phyloP scores from a whole-genome alignment of 2,113 vertebrate species.

The Brachypteracias leptosomus region DNA sequence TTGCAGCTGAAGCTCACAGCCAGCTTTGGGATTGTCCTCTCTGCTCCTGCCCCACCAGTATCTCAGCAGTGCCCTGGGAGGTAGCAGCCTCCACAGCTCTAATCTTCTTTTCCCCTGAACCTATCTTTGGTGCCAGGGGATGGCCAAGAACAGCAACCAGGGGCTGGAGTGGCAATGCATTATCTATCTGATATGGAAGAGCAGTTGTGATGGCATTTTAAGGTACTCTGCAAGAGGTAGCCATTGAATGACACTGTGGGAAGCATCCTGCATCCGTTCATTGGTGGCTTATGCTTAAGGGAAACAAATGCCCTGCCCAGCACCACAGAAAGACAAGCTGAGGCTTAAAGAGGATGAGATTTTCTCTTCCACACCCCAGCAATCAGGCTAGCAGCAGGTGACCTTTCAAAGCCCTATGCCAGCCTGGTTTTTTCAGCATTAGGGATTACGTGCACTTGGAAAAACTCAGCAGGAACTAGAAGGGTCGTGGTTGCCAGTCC shows the following conservation, averaged over 20 bases:
- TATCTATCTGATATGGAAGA: neutral
- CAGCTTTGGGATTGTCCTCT: neutral
- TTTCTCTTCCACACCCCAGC: neutral
- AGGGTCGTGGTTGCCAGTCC: neutral
- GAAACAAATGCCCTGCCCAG: neutral
- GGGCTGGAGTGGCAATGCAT: neutral
- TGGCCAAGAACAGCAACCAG: neutral
- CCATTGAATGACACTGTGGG: rapidly evolving
- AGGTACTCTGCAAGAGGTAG: neutral
- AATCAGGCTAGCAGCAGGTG: neutral
- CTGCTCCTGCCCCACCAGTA: neutral
- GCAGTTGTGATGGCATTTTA: neutral
- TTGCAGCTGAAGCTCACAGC: neutral
- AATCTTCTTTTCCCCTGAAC: neutral
- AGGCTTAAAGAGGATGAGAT: neutral
- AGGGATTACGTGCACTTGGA: neutral
- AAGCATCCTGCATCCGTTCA: neutral
- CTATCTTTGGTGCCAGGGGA: neutral
- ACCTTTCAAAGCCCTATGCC: neutral
- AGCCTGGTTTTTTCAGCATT: neutral
- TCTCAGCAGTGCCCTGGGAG: neutral
- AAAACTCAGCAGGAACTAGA: neutral
- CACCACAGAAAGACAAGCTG: neutral
- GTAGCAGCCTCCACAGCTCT: neutral
- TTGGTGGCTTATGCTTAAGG: neutral